Percentiles rank a stretch among this genome's conserved stretches.
Conservation (phyloP, 2,113 vertebrate species). For the Eidolon helvum region DNA sequence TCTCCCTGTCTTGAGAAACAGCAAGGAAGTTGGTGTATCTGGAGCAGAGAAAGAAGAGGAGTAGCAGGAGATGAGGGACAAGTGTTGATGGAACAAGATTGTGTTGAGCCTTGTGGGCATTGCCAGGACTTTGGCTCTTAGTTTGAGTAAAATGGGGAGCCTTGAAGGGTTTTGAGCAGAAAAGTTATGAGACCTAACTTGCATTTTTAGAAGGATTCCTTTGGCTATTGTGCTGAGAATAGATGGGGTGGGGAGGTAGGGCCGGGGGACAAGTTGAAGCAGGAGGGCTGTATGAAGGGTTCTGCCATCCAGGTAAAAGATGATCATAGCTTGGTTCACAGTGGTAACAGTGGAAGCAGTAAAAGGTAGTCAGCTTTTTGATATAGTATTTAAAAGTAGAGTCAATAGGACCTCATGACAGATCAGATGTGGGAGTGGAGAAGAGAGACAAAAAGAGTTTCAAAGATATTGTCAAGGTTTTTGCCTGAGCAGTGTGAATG, state of each 20-base stretch:
- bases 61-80: neutral
- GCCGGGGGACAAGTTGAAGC: neutral
- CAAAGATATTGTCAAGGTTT: neutral
- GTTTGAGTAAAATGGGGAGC: neutral
- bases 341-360: neutral
- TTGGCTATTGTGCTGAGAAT: neutral
- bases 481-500: neutral
- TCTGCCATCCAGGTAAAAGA: neutral
- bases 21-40: neutral
- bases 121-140: neutral
- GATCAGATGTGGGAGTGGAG: neutral
- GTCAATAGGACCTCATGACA: neutral
- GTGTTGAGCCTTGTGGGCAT: neutral
- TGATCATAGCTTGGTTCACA: neutral
- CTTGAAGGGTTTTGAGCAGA: conserved; percentile 12
- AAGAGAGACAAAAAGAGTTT: neutral
- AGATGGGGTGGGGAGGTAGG: neutral
- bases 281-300: neutral
- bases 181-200: neutral
- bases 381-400: neutral
- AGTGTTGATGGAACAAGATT: neutral
- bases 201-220: neutral
- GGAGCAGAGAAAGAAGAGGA: neutral
- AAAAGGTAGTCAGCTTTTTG: neutral
- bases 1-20: neutral